Conservation (phyloP, 2,888 invertebrate genomes). For the Phalera bucephala region DNA sequence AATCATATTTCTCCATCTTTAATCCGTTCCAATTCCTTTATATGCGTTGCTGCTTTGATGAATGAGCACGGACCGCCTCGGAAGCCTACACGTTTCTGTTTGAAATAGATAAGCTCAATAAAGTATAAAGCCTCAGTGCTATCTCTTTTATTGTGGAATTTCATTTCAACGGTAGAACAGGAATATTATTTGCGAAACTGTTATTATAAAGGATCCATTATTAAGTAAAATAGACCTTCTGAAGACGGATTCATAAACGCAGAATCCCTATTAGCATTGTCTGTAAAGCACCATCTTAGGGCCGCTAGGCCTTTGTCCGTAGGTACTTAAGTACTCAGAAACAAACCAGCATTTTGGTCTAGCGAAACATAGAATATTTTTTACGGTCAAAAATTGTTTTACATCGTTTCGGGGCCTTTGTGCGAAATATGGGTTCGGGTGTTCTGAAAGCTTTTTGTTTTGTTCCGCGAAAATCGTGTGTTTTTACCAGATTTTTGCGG, state of each 20-base stretch:
- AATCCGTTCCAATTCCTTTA: background rate
- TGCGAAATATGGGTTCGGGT: background rate
- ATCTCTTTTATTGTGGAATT: too few species aligned
- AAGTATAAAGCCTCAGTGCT: background rate
- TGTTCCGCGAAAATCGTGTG: background rate
- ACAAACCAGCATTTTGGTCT: background rate
- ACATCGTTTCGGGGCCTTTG: background rate
- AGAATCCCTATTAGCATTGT: background rate
- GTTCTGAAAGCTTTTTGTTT: background rate
- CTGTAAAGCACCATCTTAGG: background rate
- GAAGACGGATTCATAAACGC: too few species aligned
- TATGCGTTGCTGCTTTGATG: background rate
- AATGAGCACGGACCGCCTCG: background rate
- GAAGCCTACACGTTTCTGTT: background rate
- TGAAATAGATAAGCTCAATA: background rate
- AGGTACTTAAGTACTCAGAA: background rate
- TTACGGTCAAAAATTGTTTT: conserved; percentile 1
- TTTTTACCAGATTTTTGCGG: background rate
- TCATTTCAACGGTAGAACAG: too few species aligned
- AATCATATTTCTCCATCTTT: background rate
- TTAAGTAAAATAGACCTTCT: too few species aligned
- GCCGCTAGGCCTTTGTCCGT: background rate
- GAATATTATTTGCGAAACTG: too few species aligned
- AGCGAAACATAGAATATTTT: background rate
- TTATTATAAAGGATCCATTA: too few species aligned